Evolutionary conservation across 2,113 vertebrate genomes (phyloP).

Genomic region (Aspiorhynchus laticeps): DNA sequence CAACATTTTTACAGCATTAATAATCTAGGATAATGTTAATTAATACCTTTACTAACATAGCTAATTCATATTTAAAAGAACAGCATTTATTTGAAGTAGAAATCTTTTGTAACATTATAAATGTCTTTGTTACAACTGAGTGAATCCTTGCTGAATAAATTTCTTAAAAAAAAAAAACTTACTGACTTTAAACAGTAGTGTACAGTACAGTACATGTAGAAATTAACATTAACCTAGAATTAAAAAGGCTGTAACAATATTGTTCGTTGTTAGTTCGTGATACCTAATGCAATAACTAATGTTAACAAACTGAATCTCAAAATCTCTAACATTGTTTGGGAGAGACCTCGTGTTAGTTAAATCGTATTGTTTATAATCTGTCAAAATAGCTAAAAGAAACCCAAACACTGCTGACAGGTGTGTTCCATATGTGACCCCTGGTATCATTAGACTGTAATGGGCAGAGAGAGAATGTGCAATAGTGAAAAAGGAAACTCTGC

Average conservation of each 20-base stretch:
- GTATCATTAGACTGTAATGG: slow-evolving; percentile 24
- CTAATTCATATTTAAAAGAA: not conserved
- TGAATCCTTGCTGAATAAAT: not conserved
- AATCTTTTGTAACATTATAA: not conserved
- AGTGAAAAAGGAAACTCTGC: slow-evolving; percentile 45
- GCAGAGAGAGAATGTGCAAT: slow-evolving; percentile 41
- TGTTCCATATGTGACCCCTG: slow-evolving; percentile 17
- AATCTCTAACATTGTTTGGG: not conserved
- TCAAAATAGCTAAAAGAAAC: not conserved
- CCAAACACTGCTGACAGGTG: not conserved
- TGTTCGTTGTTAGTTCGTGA: not conserved
- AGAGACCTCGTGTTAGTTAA: not conserved
- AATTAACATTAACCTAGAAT: not conserved
- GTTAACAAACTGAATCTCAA: not conserved
- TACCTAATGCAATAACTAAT: not conserved
- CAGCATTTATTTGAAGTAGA: too few species aligned
- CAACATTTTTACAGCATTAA: not conserved
- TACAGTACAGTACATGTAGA: not conserved
- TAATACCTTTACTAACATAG: not conserved
- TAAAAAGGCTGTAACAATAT: not conserved
- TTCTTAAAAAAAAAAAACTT: not conserved
- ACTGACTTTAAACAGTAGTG: not conserved
- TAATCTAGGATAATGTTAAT: not conserved
- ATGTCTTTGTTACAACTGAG: not conserved
- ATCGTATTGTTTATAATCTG: not conserved